A percentile compares a stretch with the other conserved stretches of the same genome.
phyloP scores from a whole-genome alignment of 2,888 invertebrate genomes.

The Herminia tarsipennalis region DNA sequence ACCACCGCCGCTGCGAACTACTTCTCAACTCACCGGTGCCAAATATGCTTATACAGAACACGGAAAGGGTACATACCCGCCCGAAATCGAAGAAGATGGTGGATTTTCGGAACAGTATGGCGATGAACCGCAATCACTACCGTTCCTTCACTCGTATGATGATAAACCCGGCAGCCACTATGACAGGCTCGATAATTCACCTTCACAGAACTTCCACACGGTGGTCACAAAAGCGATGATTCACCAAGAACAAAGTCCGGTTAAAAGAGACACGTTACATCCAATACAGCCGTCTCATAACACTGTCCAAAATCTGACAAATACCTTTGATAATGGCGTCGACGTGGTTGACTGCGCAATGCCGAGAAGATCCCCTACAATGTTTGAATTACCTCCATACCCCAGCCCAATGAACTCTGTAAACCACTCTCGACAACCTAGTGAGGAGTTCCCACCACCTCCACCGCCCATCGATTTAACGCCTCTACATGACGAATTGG shows the following conservation, averaged over 20 bases:
- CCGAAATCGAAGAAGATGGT: conserved; percentile 77
- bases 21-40: conserved; percentile 92
- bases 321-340: conserved; percentile 78
- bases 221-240: conserved; percentile 95
- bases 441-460: conserved; percentile 96
- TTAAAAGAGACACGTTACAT: conserved; percentile 77
- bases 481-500: conserved; percentile 87
- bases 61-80: conserved; percentile 71
- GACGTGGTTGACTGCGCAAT: conserved; percentile 88
- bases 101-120: conserved; percentile 81
- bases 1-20: conserved; percentile 94
- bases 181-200: conserved; percentile 72
- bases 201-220: conserved; percentile 85
- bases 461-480: conserved; percentile 91
- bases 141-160: conserved; percentile 85
- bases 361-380: conserved; percentile 72
- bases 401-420: conserved; percentile 92
- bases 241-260: conserved; percentile 92
- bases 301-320: conserved; percentile 72
- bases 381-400: conserved; percentile 91
- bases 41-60: conserved; percentile 87
- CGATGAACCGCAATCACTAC: conserved; percentile 87
- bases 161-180: conserved; percentile 71
- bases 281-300: conserved; percentile 59
- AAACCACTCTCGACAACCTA: conserved; percentile 93